These are phyloP conservation scores for Pseudococcus jackbeardsleyi DNA, from an alignment of 2,888 invertebrate genomes.

Conservation along the genomic window DNA sequence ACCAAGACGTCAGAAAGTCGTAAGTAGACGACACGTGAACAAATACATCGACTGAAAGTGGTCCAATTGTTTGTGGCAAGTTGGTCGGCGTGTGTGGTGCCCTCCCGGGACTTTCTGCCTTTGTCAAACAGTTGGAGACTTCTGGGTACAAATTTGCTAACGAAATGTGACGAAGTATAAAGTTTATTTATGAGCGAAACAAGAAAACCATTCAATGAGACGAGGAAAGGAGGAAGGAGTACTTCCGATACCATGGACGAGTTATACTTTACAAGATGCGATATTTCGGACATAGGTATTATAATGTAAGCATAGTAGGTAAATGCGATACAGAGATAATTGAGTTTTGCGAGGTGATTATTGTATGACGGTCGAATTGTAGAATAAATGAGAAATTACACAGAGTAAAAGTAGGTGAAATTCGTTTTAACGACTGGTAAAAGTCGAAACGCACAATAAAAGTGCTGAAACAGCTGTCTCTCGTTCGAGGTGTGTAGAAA, in stretches of 20 bases:
- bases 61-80: neutral
- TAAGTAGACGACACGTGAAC: neutral
- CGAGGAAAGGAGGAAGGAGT: no score
- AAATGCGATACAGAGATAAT: constrained; percentile 5
- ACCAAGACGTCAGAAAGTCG: neutral
- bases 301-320: neutral
- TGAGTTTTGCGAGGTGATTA: constrained; percentile 15
- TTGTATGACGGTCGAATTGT: neutral
- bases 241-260: neutral
- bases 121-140: neutral
- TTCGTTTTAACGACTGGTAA: constrained; percentile 54
- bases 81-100: neutral
- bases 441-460: constrained; percentile 49
- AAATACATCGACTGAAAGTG: neutral
- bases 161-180: neutral
- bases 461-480: constrained; percentile 51
- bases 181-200: no score
- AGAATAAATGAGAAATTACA: constrained; percentile 41
- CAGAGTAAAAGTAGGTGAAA: constrained; percentile 51
- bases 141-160: neutral
- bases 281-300: neutral
- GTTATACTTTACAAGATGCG: neutral
- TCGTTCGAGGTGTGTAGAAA: constrained; percentile 6
- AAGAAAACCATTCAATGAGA: no score
- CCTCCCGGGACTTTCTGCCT: neutral